Percentiles rank a stretch among this genome's conserved stretches.
Conservation (phyloP, 1,140 invertebrate species). For the Idris sp. region DNA sequence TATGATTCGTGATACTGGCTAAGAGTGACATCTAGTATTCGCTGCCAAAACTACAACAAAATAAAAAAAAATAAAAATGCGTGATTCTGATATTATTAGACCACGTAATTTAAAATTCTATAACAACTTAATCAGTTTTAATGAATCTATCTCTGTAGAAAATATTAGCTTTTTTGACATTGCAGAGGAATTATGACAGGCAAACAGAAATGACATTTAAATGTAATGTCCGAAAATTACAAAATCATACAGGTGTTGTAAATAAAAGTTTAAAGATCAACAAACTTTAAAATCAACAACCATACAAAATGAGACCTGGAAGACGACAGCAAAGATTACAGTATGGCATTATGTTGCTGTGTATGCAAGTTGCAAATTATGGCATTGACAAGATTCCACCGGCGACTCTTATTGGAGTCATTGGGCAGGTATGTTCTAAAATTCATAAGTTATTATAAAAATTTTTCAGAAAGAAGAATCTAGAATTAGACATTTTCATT, state of each 20-base stretch:
- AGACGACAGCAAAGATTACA: slow-evolving; percentile 72
- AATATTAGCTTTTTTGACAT: not conserved
- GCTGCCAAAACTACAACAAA: too few relatives aligned
- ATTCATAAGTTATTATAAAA: too few relatives aligned
- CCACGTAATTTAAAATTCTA: not conserved
- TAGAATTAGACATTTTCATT: too few relatives aligned
- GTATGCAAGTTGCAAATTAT: slow-evolving; percentile 74
- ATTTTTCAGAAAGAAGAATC: too few relatives aligned
- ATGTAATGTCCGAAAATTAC: not conserved
- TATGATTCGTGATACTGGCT: too few relatives aligned
- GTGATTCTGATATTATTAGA: too few relatives aligned
- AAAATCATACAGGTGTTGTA: not conserved
- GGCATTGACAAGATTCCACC: slow-evolving; percentile 83
- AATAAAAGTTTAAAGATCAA: not conserved
- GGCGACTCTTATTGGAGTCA: slow-evolving; percentile 80
- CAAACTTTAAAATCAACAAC: slow-evolving; percentile 6
- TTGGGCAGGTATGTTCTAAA: slow-evolving; percentile 73
- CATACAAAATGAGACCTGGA: slow-evolving; percentile 68
- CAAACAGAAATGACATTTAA: too few relatives aligned
- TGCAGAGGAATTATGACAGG: too few relatives aligned
- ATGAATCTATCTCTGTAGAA: not conserved
- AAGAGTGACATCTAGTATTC: too few relatives aligned
- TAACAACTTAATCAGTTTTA: not conserved
- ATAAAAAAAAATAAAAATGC: too few relatives aligned
- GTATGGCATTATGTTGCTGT: slow-evolving; percentile 70